Base-by-base conservation (phyloP, 2,797 vertebrate species). In the Iguana delicatissima region DNA sequence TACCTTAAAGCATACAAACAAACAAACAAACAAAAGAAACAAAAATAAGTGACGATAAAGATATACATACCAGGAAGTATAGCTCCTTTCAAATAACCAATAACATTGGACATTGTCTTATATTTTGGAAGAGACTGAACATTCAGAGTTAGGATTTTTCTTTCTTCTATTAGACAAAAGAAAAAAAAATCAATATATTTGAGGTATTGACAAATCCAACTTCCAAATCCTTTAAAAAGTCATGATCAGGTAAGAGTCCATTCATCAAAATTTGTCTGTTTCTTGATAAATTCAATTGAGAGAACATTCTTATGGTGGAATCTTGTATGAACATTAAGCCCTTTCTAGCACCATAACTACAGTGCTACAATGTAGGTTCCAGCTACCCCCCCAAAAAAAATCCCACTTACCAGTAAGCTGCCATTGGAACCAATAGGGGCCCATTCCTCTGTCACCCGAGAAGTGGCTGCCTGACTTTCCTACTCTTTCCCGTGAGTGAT, bases 1-100 rank as follows among this genome's bases (percentile, higher is more conserved):
- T 69, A 69, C 18, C 29, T 32, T 69, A 69, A 32, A 69, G 32
- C 29, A n/a, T n/a, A n/a, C n/a, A 42, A 42, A 42, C 42, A 46
- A 46, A 46, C 42, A 46, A 46, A 46, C 42, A 46, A 26, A 24
- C 26, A 67, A 67, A 29, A 29, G 24, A 67, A 69, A 69, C 32
- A 29, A 29, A 12, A 76, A 87, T 38, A 73, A 77, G 22, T 42
- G 29, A 10, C 83, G 46, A 85, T 80, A 87, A 89, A 86, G 55
- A 4, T 26, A 14, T n/a, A 93, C 96, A 96, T 96, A 99, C 99
- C 99, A 95, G 98, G 98, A 96, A 98, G 98, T 32, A 95, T 96
- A 69, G 95, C 94, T 89, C 99, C 99, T 96, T 97, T 98, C 79
- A 99, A 96, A 96, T 97, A 98, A 38, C 98, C 99, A 92, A 99